Conservation (phyloP, 2,888 invertebrate species). For the Helobdella robusta region DNA sequence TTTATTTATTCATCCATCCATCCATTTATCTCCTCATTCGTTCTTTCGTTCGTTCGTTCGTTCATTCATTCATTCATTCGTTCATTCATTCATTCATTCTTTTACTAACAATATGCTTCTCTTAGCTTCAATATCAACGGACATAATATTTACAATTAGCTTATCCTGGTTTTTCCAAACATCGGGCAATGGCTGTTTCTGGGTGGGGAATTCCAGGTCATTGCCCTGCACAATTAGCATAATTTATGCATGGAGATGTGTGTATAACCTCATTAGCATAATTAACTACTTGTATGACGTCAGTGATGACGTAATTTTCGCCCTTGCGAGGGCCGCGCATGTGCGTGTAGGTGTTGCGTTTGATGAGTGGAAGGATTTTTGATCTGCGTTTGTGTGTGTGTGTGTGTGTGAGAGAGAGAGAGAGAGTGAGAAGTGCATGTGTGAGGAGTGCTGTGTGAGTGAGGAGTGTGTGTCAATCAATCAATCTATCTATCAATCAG, state of each 20-base stretch:
- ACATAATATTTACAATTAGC: neutral
- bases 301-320: neutral
- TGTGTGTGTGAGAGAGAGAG: neutral
- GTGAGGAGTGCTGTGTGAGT: neutral
- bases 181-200: conserved; percentile 1
- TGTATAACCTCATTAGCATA: neutral
- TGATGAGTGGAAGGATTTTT: conserved; percentile 8
- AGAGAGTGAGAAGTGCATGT: too few relatives aligned
- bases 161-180: neutral
- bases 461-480: neutral
- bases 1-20: too few relatives aligned
- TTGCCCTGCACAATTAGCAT: neutral
- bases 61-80: too few relatives aligned
- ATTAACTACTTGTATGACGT: neutral
- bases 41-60: too few relatives aligned
- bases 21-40: too few relatives aligned
- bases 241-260: neutral
- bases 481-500: too few relatives aligned
- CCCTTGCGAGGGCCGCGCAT: neutral
- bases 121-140: neutral
- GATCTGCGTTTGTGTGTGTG: neutral
- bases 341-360: neutral
- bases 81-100: too few relatives aligned
- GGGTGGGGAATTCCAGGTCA: neutral
- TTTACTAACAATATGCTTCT: conserved; percentile 10